Conservation (phyloP, 2,113 vertebrate species). For the Emydura subglobosa region DNA sequence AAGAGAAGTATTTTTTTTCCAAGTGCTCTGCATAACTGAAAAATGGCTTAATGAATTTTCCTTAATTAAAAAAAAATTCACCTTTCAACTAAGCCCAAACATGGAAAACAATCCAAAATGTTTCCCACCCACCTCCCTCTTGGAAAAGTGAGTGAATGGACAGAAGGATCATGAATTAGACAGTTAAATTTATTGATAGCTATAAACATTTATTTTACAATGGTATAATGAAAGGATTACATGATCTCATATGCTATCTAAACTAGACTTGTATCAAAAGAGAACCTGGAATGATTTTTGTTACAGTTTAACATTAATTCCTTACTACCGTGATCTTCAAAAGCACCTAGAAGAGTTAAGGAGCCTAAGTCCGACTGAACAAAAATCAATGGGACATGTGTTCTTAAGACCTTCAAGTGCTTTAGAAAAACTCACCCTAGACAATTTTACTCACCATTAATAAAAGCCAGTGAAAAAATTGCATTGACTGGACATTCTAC, state of each 20-base stretch:
- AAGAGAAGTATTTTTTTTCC: background rate
- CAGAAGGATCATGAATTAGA: background rate
- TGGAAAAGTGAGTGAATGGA: background rate
- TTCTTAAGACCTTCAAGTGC: background rate
- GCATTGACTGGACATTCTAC: background rate
- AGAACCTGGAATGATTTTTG: background rate
- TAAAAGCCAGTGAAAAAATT: background rate
- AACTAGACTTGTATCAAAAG: background rate
- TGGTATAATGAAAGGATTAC: background rate
- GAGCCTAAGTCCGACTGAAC: background rate
- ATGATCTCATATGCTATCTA: background rate
- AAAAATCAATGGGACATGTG: background rate
- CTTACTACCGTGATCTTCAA: background rate
- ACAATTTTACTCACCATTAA: background rate
- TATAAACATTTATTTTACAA: background rate
- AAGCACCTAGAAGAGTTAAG: background rate
- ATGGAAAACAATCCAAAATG: background rate
- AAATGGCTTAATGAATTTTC: background rate
- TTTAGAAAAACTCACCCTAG: background rate
- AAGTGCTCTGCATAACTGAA: background rate
- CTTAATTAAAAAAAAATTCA: background rate
- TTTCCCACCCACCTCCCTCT: background rate
- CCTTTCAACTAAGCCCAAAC: background rate
- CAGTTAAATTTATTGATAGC: background rate
- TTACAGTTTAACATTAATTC: background rate